These are phyloP conservation scores for Frankliniella fusca DNA, from an alignment of 2,888 invertebrate species.

Conservation along the genomic window DNA sequence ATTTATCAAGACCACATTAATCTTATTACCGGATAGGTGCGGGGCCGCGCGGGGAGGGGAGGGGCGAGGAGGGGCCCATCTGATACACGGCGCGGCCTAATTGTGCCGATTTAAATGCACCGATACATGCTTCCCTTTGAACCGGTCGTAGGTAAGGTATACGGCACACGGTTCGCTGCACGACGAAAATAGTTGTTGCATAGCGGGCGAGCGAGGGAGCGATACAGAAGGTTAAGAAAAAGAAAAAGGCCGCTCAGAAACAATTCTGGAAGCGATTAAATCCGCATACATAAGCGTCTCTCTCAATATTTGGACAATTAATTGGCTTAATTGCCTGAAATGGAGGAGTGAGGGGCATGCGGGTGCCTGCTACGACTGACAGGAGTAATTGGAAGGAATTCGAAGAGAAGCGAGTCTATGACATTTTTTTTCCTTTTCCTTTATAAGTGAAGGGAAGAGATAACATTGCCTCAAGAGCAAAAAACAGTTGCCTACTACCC, in stretches of 20 bases:
- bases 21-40: background rate
- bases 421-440: no score
- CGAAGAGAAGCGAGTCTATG: no score
- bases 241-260: background rate
- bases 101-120: slow-evolving; percentile 6
- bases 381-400: no score
- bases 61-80: background rate
- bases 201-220: no score
- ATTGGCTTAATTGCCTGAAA: background rate
- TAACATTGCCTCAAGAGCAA: no score
- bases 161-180: background rate
- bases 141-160: background rate
- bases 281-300: background rate
- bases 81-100: background rate
- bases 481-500: no score
- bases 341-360: background rate
- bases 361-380: no score
- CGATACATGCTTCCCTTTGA: background rate
- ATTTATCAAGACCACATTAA: slow-evolving; percentile 1
- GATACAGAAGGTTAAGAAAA: background rate
- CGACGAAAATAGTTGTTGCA: no score
- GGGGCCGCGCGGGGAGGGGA: background rate
- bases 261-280: no score
- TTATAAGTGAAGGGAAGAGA: no score
- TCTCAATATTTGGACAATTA: slow-evolving; percentile 11